phyloP scores from a whole-genome alignment of 2,888 invertebrate genomes.

The Odontocerum albicorne region DNA sequence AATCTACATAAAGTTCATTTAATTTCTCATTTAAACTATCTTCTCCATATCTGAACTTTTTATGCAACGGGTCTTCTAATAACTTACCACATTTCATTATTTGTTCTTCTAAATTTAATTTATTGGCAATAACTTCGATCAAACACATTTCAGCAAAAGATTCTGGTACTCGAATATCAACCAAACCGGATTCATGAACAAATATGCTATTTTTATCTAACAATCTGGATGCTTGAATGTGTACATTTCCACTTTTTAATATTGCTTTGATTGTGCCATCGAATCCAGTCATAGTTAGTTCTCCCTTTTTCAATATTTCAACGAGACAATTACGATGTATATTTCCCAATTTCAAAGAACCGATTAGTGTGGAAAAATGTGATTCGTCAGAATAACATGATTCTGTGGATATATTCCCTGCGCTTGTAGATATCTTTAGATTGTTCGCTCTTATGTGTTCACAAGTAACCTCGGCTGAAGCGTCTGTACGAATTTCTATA shows the following conservation, averaged over 20 bases:
- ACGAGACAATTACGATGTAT: conserved; percentile 51
- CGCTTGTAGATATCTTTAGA: conserved; percentile 49
- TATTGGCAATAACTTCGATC: conserved; percentile 55
- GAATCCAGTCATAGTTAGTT: conserved; percentile 52
- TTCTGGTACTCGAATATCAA: conserved; percentile 50
- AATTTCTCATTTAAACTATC: conserved; percentile 44
- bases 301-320: conserved; percentile 54
- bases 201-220: conserved; percentile 55
- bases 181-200: conserved; percentile 56
- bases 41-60: conserved; percentile 49
- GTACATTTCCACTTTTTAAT: conserved; percentile 54
- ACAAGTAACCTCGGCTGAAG: conserved; percentile 47
- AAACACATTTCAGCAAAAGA: conserved; percentile 51
- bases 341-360: conserved; percentile 48
- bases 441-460: conserved; percentile 52
- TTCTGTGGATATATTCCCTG: conserved; percentile 50
- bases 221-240: conserved; percentile 51
- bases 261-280: conserved; percentile 52
- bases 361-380: conserved; percentile 54
- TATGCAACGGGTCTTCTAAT: conserved; percentile 54
- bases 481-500: conserved; percentile 52
- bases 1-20: conserved; percentile 54
- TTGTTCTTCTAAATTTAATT: conserved; percentile 53
- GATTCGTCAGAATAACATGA: conserved; percentile 55
- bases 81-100: conserved; percentile 52